phyloP scores from a whole-genome alignment of 1,140 invertebrate species.

The Ctenoplectra terminalis region DNA sequence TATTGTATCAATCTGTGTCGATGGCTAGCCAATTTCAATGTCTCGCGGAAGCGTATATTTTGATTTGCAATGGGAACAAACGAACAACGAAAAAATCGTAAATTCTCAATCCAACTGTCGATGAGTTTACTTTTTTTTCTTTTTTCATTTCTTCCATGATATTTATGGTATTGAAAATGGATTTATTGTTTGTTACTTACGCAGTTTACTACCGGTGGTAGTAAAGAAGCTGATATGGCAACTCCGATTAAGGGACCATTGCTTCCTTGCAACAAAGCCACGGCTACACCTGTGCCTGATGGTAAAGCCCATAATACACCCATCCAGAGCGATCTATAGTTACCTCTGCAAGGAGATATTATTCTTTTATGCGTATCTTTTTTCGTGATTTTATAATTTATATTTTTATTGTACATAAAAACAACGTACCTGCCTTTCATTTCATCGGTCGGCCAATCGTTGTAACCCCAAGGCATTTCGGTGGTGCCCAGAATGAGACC shows the following conservation, averaged over 20 bases:
- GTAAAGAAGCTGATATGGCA: slow-evolving; percentile 93
- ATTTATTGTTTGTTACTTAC: slow-evolving; percentile 82
- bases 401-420: neutral
- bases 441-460: slow-evolving; percentile 91
- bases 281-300: slow-evolving; percentile 90
- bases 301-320: slow-evolving; percentile 88
- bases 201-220: slow-evolving; percentile 94
- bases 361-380: neutral
- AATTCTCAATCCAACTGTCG: neutral
- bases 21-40: slow-evolving; percentile 6
- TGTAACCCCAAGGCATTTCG: slow-evolving; percentile 90
- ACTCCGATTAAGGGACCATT: slow-evolving; percentile 93
- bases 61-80: neutral
- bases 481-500: slow-evolving; percentile 89
- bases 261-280: slow-evolving; percentile 93
- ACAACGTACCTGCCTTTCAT: slow-evolving; percentile 88
- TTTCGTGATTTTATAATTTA: neutral
- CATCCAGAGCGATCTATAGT: slow-evolving; percentile 88
- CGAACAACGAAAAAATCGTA: too few species aligned
- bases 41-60: neutral
- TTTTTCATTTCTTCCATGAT: too few species aligned
- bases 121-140: neutral
- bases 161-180: neutral
- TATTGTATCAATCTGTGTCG: neutral
- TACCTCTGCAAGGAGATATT: slow-evolving; percentile 83